Base-by-base conservation (phyloP, 2,113 vertebrate genomes). In the Chamaetylas fuelleborni region DNA sequence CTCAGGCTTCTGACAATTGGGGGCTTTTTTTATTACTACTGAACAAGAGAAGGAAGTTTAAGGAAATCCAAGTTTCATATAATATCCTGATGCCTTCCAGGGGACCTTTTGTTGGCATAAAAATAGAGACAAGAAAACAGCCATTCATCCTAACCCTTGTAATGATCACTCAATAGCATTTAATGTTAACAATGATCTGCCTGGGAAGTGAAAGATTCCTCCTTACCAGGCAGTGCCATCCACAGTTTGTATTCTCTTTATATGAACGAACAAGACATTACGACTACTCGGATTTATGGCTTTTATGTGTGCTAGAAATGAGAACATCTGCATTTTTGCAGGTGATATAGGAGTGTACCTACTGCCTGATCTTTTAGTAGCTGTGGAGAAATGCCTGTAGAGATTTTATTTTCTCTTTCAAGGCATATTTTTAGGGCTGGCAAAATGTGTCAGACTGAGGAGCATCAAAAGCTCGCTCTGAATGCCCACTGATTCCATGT, bases 311-410 rank as follows among this genome's bases (percentile, higher is more conserved):
- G 81, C 60, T 86, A 33, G 54, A 87, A 43, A 73, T 42, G 88
- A 87, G 89, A 92, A 73, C 66, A 95, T 89, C 91, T 95, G 89
- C 84, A 73, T 88, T 93, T 93, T 71, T 82, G 69, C 70, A 77
- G 86, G 89, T 84, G 79, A 83, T 92, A 53, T 0, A 86, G 60
- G 47, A 86, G 48, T 2, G 14, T 43, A 20, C 29, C 19, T 47
- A 31, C 66, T 64, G 92, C 81, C 67, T 36, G 34, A 48, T 80
- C 74, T 86, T 94, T 92, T 4, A 71, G 53, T 38, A 89, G 48
- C 86, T 81, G 45, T 51, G 50, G 31, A 93, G 51, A 45, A 90
- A 84, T 72, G 29, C 38, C 56, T 66, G 54, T 28, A 47, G 81
- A 85, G 45, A 65, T 84, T 88, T 93, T 74, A 38, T 84, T 89